These are phyloP conservation scores for Elysia crispata DNA, from an alignment of 2,888 invertebrate species.

Conservation along the genomic window DNA sequence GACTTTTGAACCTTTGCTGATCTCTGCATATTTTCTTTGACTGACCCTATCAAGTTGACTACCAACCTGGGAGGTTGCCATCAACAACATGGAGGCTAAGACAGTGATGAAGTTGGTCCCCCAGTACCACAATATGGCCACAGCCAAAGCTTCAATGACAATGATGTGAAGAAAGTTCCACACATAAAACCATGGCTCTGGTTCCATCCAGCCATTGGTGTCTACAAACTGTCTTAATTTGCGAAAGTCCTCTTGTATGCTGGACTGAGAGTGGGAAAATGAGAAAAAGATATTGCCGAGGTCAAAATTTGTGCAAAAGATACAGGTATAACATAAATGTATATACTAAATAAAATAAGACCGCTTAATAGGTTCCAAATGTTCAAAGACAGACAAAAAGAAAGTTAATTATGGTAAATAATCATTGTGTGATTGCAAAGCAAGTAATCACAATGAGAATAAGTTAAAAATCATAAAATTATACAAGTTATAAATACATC, in stretches of 20 bases:
- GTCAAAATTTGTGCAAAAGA: too few species aligned
- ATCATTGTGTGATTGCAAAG: too few species aligned
- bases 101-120: slow-evolving; percentile 60
- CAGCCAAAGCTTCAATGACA: slow-evolving; percentile 58
- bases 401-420: too few species aligned
- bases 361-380: too few species aligned
- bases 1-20: background rate
- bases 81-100: slow-evolving; percentile 54
- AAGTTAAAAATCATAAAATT: too few species aligned
- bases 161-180: slow-evolving; percentile 60
- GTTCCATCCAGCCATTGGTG: slow-evolving; percentile 58
- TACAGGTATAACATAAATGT: too few species aligned
- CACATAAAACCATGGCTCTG: slow-evolving; percentile 60
- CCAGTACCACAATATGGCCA: slow-evolving; percentile 56
- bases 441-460: too few species aligned
- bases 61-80: slow-evolving; percentile 59
- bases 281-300: too few species aligned
- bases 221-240: slow-evolving; percentile 58
- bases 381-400: too few species aligned
- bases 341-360: too few species aligned
- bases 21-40: background rate
- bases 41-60: too few species aligned
- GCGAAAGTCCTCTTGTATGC: slow-evolving; percentile 60
- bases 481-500: too few species aligned
- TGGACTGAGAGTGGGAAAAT: slow-evolving; percentile 51